These are phyloP conservation scores for Falco concolor DNA, from an alignment of 2,797 vertebrate species.

Conservation along the genomic window DNA sequence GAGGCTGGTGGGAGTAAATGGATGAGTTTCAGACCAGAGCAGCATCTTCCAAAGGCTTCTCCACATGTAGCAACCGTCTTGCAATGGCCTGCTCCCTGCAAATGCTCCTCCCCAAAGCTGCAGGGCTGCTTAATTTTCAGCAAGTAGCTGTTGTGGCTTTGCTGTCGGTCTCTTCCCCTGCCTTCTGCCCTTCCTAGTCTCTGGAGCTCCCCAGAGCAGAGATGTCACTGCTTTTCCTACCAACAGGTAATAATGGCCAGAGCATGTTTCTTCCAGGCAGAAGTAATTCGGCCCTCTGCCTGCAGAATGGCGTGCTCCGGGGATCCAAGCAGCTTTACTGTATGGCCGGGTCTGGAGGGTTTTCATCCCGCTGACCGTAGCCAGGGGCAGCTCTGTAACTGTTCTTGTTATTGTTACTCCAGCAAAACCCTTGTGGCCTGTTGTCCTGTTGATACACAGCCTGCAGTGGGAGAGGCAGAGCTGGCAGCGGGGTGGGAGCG, in stretches of 20 bases:
- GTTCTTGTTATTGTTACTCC: not conserved
- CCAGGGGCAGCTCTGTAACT: not conserved
- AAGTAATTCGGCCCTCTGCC: not conserved
- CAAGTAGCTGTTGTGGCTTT: not conserved
- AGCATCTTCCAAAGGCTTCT: not conserved
- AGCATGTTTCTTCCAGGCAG: not conserved
- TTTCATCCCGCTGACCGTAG: not conserved
- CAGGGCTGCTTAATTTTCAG: not conserved
- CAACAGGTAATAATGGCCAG: not conserved
- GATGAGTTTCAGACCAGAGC: not conserved
- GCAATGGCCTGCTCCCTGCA: not conserved
- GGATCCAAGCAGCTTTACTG: not conserved
- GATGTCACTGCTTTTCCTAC: not conserved
- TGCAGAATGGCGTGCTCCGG: not conserved
- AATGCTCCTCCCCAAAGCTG: not conserved
- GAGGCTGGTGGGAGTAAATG: not conserved
- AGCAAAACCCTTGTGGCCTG: not conserved
- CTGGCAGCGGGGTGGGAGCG: not conserved
- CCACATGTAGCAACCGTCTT: not conserved
- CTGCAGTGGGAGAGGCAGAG: not conserved
- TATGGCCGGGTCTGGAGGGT: not conserved
- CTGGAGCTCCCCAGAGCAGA: not conserved
- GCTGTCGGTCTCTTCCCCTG: rapidly evolving
- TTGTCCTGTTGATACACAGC: not conserved
- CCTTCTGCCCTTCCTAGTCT: not conserved